Percentiles rank a stretch among this genome's conserved stretches.
These are phyloP conservation scores for Nerophis lumbriciformis DNA, from an alignment of 2,113 vertebrate genomes.

Conservation along the genomic window DNA sequence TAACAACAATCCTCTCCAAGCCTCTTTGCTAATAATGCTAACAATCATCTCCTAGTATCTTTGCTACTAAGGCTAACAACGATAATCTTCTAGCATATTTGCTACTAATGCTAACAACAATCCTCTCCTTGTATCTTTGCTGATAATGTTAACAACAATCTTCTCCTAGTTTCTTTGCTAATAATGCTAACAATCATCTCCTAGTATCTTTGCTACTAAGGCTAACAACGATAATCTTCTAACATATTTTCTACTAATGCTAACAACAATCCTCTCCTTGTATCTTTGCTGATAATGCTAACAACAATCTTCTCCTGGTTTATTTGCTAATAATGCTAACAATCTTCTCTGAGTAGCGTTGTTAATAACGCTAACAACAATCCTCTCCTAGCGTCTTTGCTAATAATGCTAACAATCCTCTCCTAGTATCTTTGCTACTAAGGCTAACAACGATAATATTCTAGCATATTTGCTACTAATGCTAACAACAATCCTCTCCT, in stretches of 20 bases:
- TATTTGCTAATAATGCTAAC: too few relatives aligned
- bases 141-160: background rate
- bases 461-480: too few relatives aligned
- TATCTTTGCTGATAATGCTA: conserved; percentile 39
- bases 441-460: too few relatives aligned
- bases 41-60: conserved; percentile 66
- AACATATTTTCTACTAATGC: background rate
- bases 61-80: background rate
- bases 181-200: background rate
- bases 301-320: background rate
- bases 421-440: conserved; percentile 60
- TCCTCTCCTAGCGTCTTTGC: conserved; percentile 65
- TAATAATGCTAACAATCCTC: background rate
- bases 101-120: too few relatives aligned
- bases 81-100: background rate
- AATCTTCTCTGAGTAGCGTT: too few relatives aligned
- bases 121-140: too few relatives aligned
- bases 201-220: conserved; percentile 59
- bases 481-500: too few relatives aligned
- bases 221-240: too few relatives aligned
- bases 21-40: background rate
- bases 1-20: too few relatives aligned
- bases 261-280: conserved; percentile 49
- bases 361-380: background rate
- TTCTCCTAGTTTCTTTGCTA: conserved; percentile 65